Conservation (phyloP, 2,888 invertebrate species). For the Rhopalosiphum nymphaeae region DNA sequence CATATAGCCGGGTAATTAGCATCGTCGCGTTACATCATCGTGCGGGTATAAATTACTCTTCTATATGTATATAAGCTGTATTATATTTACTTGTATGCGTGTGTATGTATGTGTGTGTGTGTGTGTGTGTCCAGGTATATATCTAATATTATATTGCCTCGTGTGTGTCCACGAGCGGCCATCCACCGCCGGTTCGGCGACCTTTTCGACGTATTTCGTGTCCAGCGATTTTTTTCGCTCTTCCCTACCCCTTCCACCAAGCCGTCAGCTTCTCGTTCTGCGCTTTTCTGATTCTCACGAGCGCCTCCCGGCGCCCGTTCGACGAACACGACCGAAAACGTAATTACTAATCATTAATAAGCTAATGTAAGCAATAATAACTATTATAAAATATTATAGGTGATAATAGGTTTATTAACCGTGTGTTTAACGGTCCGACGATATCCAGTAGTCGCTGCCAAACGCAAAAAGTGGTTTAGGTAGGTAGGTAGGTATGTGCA, state of each 20-base stretch:
- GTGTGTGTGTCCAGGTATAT: background rate
- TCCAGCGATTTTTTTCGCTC: conserved; percentile 30
- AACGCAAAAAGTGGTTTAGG: background rate
- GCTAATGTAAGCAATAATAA: background rate
- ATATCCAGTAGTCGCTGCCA: background rate
- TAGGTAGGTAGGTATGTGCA: background rate
- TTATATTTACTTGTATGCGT: background rate
- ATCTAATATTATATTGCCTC: background rate
- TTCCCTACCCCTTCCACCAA: no score
- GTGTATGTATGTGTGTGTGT: background rate
- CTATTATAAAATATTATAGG: no score
- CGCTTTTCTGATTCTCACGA: background rate
- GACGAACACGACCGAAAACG: background rate
- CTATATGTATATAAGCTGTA: background rate
- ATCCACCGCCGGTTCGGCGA: conserved; percentile 51
- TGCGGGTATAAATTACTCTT: conserved; percentile 53
- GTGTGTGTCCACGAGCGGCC: conserved; percentile 43
- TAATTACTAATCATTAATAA: background rate
- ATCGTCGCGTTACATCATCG: conserved; percentile 58
- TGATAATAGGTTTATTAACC: background rate
- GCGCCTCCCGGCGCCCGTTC: background rate
- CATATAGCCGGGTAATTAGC: conserved; percentile 60
- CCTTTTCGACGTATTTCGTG: conserved; percentile 55
- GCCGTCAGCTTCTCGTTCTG: background rate
- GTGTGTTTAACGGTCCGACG: background rate